A percentile compares a stretch with the other conserved stretches of the same genome.
Conservation (phyloP, 2,797 vertebrate genomes). For the Dendrocincla tyrannina region DNA sequence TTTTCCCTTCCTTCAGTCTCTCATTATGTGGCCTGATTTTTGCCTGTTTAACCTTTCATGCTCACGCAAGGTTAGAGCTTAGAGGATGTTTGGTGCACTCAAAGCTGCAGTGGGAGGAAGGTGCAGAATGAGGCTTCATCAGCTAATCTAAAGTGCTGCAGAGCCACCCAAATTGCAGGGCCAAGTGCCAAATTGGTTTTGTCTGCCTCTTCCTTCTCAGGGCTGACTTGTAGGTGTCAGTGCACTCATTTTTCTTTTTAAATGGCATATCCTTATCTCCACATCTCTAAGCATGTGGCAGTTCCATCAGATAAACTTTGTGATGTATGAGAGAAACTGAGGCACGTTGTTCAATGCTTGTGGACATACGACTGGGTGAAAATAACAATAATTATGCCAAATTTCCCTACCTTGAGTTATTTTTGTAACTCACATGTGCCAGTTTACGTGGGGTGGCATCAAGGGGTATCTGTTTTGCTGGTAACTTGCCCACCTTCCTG, state of each 20-base stretch:
- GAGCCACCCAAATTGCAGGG: not conserved
- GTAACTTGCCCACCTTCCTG: not conserved
- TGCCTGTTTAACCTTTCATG: not conserved
- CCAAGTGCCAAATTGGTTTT: not conserved
- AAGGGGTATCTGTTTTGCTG: not conserved
- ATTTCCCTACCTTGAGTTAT: not conserved
- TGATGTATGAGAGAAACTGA: not conserved
- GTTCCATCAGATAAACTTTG: not conserved
- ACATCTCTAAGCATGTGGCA: fast-evolving
- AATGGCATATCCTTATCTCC: not conserved
- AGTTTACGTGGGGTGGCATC: not conserved
- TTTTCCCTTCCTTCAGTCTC: not conserved
- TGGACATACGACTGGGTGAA: not conserved
- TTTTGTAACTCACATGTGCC: fast-evolving
- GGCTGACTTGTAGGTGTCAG: not conserved
- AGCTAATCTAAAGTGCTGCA: not conserved
- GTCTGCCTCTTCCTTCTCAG: not conserved
- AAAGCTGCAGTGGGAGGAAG: not conserved
- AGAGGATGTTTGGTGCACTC: not conserved
- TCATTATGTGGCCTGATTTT: not conserved
- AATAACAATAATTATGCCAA: not conserved
- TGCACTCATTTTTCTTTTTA: not conserved
- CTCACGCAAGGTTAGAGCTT: constrained; percentile 5
- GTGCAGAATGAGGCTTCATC: not conserved
- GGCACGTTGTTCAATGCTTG: fast-evolving